Base-by-base conservation (phyloP, 2,797 vertebrate species). In the Coranthus polyacanthus region DNA sequence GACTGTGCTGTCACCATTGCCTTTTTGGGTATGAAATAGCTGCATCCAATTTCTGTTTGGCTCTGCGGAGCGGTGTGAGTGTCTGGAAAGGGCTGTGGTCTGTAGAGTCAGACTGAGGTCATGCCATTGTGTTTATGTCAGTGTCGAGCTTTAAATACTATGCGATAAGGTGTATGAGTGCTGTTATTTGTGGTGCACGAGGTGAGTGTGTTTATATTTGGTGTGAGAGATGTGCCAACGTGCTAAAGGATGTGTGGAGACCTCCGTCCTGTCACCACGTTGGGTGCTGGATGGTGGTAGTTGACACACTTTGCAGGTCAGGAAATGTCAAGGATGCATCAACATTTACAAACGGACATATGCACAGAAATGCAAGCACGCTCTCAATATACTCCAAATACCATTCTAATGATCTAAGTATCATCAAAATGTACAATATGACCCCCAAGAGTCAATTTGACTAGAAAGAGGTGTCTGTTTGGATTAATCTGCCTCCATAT, bases 201-300 rank as follows among this genome's bases (percentile, higher is more conserved):
- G 43, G 58, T 70, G 59, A 37, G 11, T 64, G 59, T 68, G 54
- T 72, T 82, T 87, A 74, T 78, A 75, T 88, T 77, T 76, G 68
- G 59, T 20, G 36, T 56, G 41, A 73, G 54, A 66, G 60, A 59
- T 62, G 69, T 75, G 72, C 11, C 36, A 54, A 16, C 8, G 11
- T 50, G 57, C 46, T 43, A 13, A 56, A 52, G 39, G 49, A 47
- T 42, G 26, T 49, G 49, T 29, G 36, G 3, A 45, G 55, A 0
- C 4, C 24, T 60, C 21, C 15, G 24, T 66, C 45, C 50, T 11
- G 7, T 57, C 68, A 44, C 38, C 50, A 68, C 16, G 32, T 78
- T 71, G 9, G 20, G 5, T 20, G 6, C 15, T 21, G 21, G 37
- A 61, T 54, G 45, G 15, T 11, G 0, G 21, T 26, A 69, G 43